These are phyloP conservation scores for Entomobrya proxima DNA, from an alignment of 2,888 invertebrate species.

Conservation along the genomic window DNA sequence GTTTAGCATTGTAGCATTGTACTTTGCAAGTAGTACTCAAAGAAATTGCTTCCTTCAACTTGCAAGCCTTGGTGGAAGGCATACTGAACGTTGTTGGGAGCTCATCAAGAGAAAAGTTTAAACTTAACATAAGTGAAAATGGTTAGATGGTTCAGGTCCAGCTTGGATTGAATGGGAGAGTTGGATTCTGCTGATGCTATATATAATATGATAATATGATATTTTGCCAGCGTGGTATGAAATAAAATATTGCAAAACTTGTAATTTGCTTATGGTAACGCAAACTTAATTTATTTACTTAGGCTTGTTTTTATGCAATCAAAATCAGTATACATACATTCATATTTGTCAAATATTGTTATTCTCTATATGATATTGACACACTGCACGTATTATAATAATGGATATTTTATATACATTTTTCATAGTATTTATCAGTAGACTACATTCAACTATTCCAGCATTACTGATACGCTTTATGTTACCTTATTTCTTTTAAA, in stretches of 20 bases:
- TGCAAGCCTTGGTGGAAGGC: too few species aligned
- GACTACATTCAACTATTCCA: neutral
- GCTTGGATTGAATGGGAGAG: neutral
- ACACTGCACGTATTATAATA: too few species aligned
- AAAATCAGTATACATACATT: neutral
- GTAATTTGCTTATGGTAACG: slow-evolving; percentile 3
- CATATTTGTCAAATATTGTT: neutral
- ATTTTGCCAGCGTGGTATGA: neutral
- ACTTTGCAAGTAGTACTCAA: too few species aligned
- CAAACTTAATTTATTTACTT: slow-evolving; percentile 6
- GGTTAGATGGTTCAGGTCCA: too few species aligned
- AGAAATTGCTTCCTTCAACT: too few species aligned
- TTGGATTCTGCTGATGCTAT: neutral
- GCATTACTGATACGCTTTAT: neutral
- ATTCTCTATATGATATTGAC: too few species aligned
- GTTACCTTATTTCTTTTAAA: slow-evolving; percentile 36
- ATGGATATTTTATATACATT: too few species aligned
- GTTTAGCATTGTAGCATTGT: too few species aligned
- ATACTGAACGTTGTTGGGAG: too few species aligned
- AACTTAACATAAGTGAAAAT: too few species aligned
- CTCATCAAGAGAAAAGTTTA: too few species aligned
- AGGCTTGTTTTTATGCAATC: neutral
- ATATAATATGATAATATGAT: neutral
- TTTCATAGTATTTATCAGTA: neutral
- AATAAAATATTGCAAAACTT: neutral